Evolutionary conservation across 1,140 invertebrate species (phyloP), one percentile per base, ranked within the genome.

Genomic region (Chironomus tepperi): DNA sequence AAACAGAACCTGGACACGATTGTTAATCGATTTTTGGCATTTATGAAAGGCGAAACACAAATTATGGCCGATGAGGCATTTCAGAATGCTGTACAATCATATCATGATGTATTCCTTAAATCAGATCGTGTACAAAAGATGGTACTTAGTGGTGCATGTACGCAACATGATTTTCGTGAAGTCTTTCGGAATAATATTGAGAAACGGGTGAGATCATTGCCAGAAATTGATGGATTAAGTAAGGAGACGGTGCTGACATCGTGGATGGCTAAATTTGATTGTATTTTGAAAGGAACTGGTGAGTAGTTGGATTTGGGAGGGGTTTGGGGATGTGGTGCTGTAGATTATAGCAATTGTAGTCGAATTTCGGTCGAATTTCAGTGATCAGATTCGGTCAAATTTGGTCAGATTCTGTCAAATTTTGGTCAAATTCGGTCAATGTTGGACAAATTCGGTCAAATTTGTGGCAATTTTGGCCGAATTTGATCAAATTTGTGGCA

Each of bases 221-320:
- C 98, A 77, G 97, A 99, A 88, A 98, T 99, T 81, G 97, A 99
- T 85, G 98, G 98, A 75, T 85, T 99, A 76, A 98, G 96, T 84
- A 99, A 99, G 88, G 98, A 99, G 85, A 98, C 97, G 73, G 97
- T 99, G 21, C 85, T 99, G 78, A 97, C 95, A 73, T 98, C 97
- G 73, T 99, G 98, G 98, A 93, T 99, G 89, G 95, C 96, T 43
- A 99, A 99, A 86, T 99, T 98, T 84, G 98, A 99, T 86, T 95
- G 95, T 82, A 99, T 99, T 80, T 92, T 98, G 81, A 97, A 98
- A 85, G 96, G 96, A 76, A 87, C 84, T 42, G 86, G 86, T 81
- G 76, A 80, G 82, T 81, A 70, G 42, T n/a, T n/a, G n/a, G n/a
- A n/a, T n/a, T n/a, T n/a, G n/a, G n/a, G n/a, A n/a, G n/a, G n/a